Evolutionary conservation across 2,888 invertebrate genomes (phyloP), one percentile per base, ranked within the genome.

Genomic region (Priocnemis perturbator): DNA sequence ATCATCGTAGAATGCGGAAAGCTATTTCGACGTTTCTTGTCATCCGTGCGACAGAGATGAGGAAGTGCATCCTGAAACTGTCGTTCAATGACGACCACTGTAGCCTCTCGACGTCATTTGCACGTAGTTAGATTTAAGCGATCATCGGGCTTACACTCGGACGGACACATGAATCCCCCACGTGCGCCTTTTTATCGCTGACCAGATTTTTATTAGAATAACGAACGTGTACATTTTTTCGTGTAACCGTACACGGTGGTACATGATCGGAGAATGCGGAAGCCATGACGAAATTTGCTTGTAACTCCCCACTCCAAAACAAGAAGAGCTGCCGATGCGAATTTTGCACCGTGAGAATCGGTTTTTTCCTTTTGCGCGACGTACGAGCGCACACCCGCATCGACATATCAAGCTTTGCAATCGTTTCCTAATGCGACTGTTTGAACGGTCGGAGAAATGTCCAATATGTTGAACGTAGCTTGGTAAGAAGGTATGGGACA

Each of bases 251-350:
- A 71, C 52, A 60, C 60, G 60, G 3, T 2, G 52, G 64, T 76
- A 76, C 75, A 76, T 19, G 69, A 48, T 67, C 64, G 30, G 61
- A 66, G 69, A 82, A 83, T 81, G 82, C 79, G 79, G 81, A 82
- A 81, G 55, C 60, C 65, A 58, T 78, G 69, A 67, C 69, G 57
- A 78, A 81, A 78, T 75, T 74, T 67, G 0, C 75, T 73, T 77
- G 73, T 77, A 67, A 72, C 63, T 60, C 60, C 15, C 59, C 26
- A 23, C 21, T 59, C 58, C 55, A 60, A 67, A 73, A 76, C 77
- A 77, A 53, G 69, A 74, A 73, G 76, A 75, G 75, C 75, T 71
- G 60, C 64, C 65, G 67, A 66, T 52, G 69, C 71, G 57, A 66
- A 64, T 78, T 67, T 26, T 30, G 37, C 4, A 11, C 7, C 14